Base-by-base conservation (phyloP, 35 echinoderm and acorn worm species). In the Holothuria glaberrima region DNA sequence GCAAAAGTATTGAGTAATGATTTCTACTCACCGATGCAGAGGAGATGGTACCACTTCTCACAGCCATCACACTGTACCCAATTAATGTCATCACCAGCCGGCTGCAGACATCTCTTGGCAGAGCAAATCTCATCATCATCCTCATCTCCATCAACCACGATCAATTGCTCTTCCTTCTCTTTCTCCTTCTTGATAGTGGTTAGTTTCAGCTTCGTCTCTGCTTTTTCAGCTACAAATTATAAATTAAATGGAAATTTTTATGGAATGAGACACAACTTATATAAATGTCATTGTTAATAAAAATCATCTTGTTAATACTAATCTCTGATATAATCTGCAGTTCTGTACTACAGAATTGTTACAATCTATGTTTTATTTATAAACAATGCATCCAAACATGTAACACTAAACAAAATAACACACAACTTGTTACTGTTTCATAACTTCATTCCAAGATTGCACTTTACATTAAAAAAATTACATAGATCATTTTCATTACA, bases 61-160 rank as follows among this genome's bases (percentile, higher is more conserved):
- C 97, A 99, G 21, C 54, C 62, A 67, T 99, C 97, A 86, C 97
- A 99, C 63, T 99, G 97, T 17, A 99, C 94, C 97, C 97, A 99
- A 77, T 94, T 99, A 91, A 99, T 99, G 87, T 99, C 97, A 90
- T 99, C 97, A 31, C 97, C 97, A 21, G 91, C 86, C 41, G 97
- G 97, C 50, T 92, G 93, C 25, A 95, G 91, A 72, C 97, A 99
- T 48, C 76, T 46, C 88, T 99, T 99, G 29, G 97, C 97, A 50
- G 97, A 99, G 52, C 97, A 99, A 9, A 93, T 87, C 56, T 99
- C 97, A 83, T 99, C 97, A 30, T 99, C 97, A 22, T 99, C 97
- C 31, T 94, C 93, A 58, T 98, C 96, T 16, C 90, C 93, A 58
- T 99, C 97, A 29, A 97, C 95, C 41, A 92, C 89, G 34, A 97